Conservation (phyloP, 2,797 vertebrate genomes). For the Epinephelus awoara region DNA sequence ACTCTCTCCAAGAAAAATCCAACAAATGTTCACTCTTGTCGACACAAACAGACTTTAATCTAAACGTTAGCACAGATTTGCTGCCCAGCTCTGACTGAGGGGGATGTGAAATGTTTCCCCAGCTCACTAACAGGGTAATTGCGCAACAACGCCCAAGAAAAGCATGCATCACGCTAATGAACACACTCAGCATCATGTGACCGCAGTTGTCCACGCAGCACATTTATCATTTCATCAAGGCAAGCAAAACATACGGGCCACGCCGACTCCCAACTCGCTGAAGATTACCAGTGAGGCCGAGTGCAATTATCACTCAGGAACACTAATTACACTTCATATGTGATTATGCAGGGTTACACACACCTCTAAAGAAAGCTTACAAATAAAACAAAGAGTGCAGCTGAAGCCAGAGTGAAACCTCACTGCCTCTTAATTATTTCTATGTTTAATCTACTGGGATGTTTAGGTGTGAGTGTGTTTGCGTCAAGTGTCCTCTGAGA, state of each 20-base stretch:
- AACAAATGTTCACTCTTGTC: conserved; percentile 10
- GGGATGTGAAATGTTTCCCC: conserved; percentile 27
- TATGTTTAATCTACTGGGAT: conserved; percentile 25
- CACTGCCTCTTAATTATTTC: conserved; percentile 21
- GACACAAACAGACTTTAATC: background rate
- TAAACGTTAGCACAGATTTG: background rate
- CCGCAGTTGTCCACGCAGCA: conserved; percentile 23
- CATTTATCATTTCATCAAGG: conserved; percentile 62
- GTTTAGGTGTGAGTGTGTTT: conserved; percentile 3
- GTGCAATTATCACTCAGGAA: conserved; percentile 40
- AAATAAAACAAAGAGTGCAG: conserved; percentile 2
- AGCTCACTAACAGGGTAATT: conserved; percentile 58
- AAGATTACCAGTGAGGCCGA: conserved; percentile 27
- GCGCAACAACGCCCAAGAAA: conserved; percentile 42
- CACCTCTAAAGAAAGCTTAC: background rate
- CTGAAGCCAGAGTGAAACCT: conserved; percentile 18
- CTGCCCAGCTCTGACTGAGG: conserved; percentile 7
- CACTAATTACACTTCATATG: conserved; percentile 45
- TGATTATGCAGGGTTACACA: conserved; percentile 42
- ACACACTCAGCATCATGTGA: conserved; percentile 25
- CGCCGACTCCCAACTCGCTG: conserved; percentile 16
- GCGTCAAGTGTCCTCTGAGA: conserved; percentile 5
- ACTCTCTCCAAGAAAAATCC: background rate
- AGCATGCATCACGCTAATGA: conserved; percentile 50
- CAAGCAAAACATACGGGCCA: conserved; percentile 51